phyloP scores from a whole-genome alignment of 92 coral and sea anemone species.

The Phenganax stokvisi region DNA sequence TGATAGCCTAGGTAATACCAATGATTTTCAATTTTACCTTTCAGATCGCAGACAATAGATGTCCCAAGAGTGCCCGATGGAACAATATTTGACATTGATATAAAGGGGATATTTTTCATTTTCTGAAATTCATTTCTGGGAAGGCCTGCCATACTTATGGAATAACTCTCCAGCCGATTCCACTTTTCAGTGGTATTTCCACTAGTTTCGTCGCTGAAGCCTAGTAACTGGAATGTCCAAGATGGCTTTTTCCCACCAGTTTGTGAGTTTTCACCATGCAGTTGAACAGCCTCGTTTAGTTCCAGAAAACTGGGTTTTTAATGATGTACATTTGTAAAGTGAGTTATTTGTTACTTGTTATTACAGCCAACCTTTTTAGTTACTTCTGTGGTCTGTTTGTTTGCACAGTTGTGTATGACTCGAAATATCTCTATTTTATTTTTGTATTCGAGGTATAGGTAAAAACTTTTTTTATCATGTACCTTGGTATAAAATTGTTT shows the following conservation, averaged over 20 bases:
- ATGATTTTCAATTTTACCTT: not conserved
- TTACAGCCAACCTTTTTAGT: not conserved
- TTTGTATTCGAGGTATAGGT: too few relatives aligned
- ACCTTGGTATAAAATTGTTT: constrained; percentile 1
- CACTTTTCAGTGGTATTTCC: constrained; percentile 4
- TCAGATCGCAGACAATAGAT: not conserved
- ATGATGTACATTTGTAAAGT: not conserved
- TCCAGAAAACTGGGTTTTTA: not conserved
- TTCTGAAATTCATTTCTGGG: constrained; percentile 4
- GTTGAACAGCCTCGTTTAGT: not conserved
- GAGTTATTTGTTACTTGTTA: not conserved
- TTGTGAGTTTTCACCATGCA: not conserved
- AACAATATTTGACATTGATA: not conserved
- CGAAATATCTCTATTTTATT: not conserved
- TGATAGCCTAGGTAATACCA: not conserved
- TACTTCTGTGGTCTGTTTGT: not conserved
- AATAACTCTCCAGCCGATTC: constrained; percentile 18
- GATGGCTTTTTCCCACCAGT: constrained; percentile 7
- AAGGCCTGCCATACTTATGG: not conserved
- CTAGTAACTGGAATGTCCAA: not conserved
- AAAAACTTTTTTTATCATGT: not conserved
- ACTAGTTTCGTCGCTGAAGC: constrained; percentile 6
- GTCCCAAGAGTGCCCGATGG: not conserved
- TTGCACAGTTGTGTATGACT: not conserved
- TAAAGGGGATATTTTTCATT: constrained; percentile 8